Evolutionary conservation across 2,888 invertebrate genomes (phyloP), one percentile per base, ranked within the genome.

Genomic region (Herminia tarsipennalis): DNA sequence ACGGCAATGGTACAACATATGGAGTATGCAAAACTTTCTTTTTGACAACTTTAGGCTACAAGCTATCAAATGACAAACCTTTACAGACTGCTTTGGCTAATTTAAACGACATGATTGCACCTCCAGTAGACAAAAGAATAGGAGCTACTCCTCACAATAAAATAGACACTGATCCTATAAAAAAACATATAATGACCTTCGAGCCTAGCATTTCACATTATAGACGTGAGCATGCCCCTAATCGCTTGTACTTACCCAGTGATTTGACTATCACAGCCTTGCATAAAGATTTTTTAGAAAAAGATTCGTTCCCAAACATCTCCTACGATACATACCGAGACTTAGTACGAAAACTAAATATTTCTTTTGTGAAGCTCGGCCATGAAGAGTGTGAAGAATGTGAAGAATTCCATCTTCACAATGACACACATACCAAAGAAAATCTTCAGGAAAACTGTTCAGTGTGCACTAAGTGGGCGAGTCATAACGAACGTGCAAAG

Each of bases 331-430:
- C 20, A 22, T 49, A 54, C 18, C 28, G 54, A 39, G 14, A 41
- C 34, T 30, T 42, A 18, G 28, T 49, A n/a, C n/a, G n/a, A n/a
- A n/a, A 37, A 27, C 22, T 49, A 22, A 54, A 54, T 36, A 54
- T 49, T 27, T 55, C 53, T 33, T 53, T 53, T 32, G 42, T 30
- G 16, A 36, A 45, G 18, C 42, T 53, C 10, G 44, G 53, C 30
- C 33, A 53, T 37, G 53, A 53, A 48, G 53, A 53, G 38, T 47
- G 47, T 38, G 53, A 53, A 38, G 21, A 36, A 16, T 53, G 53
- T 45, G 53, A 48, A 41, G 37, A 37, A 25, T 53, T 44, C 34
- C 34, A 29, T 32, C 34, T 47, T 29, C 52, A 47, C 36, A 39
- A 39, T 44, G 20, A 33, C 2, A 47, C 32, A 41, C 49, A 49